Evolutionary conservation across 2,113 vertebrate genomes (phyloP).

Genomic region (Delphinapterus leucas): DNA sequence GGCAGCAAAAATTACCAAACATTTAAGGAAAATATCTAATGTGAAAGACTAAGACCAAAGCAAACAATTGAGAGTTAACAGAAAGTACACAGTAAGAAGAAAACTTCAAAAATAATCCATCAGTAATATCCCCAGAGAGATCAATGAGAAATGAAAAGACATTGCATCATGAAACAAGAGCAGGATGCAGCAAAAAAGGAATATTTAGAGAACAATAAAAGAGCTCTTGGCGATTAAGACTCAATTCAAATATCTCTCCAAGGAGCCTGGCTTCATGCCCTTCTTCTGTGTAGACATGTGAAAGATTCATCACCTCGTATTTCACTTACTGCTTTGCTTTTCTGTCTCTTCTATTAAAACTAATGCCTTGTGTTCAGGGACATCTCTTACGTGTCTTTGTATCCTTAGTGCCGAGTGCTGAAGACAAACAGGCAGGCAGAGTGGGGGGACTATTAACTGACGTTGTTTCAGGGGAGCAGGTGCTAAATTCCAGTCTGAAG

Average conservation of each 20-base stretch:
- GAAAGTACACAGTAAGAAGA: background rate
- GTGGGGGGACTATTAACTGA: background rate
- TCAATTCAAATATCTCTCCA: background rate
- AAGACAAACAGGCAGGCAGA: background rate
- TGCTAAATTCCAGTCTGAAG: background rate
- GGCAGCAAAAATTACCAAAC: background rate
- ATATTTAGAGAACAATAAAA: background rate
- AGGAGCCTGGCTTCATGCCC: background rate
- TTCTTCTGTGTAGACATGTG: background rate
- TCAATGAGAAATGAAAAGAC: slow-evolving; percentile 1
- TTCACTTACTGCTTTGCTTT: background rate
- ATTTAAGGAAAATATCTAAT: background rate
- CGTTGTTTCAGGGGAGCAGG: background rate
- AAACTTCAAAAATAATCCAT: background rate
- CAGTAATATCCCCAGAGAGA: background rate
- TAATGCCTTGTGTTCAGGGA: background rate
- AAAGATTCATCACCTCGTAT: background rate
- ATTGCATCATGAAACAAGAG: background rate
- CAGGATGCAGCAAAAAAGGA: background rate
- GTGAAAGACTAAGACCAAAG: background rate
- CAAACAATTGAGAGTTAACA: background rate
- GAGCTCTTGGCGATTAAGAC: background rate
- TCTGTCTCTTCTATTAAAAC: background rate
- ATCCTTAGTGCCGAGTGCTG: background rate
- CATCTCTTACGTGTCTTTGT: background rate